Evolutionary conservation across 2,113 vertebrate species (phyloP).

Genomic region (Bombycilla garrulus): DNA sequence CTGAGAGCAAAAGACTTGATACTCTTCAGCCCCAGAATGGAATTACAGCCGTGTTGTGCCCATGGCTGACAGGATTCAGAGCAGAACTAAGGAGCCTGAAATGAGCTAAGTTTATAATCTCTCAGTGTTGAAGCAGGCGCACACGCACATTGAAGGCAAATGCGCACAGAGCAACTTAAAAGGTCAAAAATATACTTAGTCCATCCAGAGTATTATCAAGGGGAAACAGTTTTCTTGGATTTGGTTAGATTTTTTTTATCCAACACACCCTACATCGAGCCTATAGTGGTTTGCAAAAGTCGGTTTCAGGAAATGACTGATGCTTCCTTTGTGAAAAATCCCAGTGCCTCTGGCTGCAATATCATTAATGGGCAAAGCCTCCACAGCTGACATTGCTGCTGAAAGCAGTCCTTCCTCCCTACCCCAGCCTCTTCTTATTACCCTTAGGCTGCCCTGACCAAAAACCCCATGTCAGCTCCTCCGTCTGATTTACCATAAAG

Average conservation of each 20-base stretch:
- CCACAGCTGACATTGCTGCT: neutral
- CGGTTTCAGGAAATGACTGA: neutral
- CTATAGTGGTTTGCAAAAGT: neutral
- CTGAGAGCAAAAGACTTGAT: neutral
- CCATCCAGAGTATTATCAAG: neutral
- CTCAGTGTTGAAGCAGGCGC: neutral
- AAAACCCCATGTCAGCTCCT: neutral
- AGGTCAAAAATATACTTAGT: neutral
- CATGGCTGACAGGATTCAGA: neutral
- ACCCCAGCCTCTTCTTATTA: neutral
- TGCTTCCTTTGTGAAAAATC: neutral
- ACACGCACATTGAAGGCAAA: neutral
- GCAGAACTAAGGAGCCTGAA: neutral
- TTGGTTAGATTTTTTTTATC: neutral
- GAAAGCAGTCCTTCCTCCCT: neutral
- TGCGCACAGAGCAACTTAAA: neutral
- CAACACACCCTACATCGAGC: neutral
- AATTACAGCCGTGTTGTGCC: neutral
- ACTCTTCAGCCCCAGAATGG: neutral
- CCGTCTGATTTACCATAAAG: neutral
- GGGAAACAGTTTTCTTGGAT: neutral
- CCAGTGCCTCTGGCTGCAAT: neutral
- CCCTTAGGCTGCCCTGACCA: neutral
- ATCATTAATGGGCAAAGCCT: neutral
- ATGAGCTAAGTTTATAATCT: neutral